phyloP scores from a whole-genome alignment of 2,888 invertebrate species.

The Ametastegia equiseti region DNA sequence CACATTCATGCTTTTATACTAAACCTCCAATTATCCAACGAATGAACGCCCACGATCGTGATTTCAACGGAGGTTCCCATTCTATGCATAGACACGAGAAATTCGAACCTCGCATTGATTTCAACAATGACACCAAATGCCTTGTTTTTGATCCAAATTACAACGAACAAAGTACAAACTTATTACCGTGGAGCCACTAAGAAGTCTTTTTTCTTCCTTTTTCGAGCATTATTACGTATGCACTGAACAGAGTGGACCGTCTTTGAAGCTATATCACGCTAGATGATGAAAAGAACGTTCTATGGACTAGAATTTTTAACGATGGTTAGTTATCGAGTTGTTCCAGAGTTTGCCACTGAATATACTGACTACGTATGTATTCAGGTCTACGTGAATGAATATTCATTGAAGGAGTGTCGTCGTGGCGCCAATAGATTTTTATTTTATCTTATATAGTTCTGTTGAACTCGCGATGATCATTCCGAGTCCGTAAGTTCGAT shows the following conservation, averaged over 20 bases:
- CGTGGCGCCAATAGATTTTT: conserved; percentile 43
- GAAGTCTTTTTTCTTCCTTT: too few species aligned
- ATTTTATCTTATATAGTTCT: conserved; percentile 38
- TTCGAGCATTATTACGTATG: too few species aligned
- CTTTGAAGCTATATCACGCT: not conserved
- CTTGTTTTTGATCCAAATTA: not conserved
- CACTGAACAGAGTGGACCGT: not conserved
- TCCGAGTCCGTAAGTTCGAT: conserved; percentile 62
- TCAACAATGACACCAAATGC: not conserved
- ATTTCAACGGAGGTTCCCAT: not conserved
- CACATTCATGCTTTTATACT: conserved; percentile 6
- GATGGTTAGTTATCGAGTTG: not conserved
- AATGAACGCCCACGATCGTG: conserved; percentile 29
- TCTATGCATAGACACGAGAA: not conserved
- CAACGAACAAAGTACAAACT: not conserved
- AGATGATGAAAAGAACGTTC: not conserved
- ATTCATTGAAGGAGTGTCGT: not conserved
- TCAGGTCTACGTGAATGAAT: conserved; percentile 4
- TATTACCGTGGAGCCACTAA: too few species aligned
- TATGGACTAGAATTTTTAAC: not conserved
- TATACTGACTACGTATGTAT: not conserved
- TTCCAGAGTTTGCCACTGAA: not conserved
- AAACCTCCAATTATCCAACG: conserved; percentile 25
- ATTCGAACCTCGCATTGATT: conserved; percentile 6
- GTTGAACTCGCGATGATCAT: conserved; percentile 34